Percentiles rank a stretch among this genome's conserved stretches.
Evolutionary conservation across 2,113 vertebrate genomes (phyloP).

Genomic region (Silurus glanis): DNA sequence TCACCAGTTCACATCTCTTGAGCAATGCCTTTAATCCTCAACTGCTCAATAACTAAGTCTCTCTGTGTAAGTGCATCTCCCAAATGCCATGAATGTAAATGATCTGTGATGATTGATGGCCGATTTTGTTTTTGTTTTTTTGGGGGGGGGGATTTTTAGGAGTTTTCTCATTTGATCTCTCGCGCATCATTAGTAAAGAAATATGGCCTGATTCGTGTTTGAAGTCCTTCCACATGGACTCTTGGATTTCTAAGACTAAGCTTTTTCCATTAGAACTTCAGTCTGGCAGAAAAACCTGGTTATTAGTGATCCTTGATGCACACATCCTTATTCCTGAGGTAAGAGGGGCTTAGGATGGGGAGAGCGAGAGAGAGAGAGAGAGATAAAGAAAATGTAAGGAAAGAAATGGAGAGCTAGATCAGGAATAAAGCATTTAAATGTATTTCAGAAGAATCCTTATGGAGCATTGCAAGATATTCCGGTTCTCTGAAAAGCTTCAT

Average conservation of each 20-base stretch:
- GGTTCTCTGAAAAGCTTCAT: too few species aligned
- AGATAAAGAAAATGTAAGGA: not conserved
- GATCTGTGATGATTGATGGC: not conserved
- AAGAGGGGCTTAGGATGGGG: not conserved
- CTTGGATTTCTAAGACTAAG: not conserved
- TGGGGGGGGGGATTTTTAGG: not conserved
- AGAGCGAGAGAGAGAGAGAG: not conserved
- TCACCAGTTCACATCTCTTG: too few species aligned
- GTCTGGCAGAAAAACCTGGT: not conserved
- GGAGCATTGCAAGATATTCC: too few species aligned
- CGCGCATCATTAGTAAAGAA: not conserved
- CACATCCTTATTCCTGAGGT: not conserved
- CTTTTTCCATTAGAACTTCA: not conserved
- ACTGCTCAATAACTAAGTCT: too few species aligned
- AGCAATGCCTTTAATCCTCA: too few species aligned
- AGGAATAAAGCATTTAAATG: too few species aligned
- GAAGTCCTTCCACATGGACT: constrained; percentile 15
- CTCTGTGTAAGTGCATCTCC: too few species aligned
- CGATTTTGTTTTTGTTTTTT: not conserved
- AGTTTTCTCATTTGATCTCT: not conserved
- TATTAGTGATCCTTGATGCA: constrained; percentile 1
- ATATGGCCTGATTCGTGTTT: not conserved
- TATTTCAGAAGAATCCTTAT: too few species aligned
- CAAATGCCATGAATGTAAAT: too few species aligned
- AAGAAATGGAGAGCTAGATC: not conserved